These are phyloP conservation scores for Muschampia plurimacula DNA, from an alignment of 2,888 invertebrate species.

Conservation along the genomic window DNA sequence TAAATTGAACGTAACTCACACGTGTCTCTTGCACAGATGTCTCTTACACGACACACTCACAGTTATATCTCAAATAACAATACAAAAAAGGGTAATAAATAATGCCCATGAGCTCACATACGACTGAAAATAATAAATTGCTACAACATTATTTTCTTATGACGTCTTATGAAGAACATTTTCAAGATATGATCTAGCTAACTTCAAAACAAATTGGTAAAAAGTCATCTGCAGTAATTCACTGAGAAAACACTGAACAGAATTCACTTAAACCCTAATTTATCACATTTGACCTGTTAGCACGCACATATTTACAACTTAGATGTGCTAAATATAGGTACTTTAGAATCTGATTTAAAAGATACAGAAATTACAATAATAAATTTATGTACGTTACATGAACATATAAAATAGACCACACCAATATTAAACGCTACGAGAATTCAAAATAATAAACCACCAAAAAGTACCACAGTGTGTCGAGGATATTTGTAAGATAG, in stretches of 20 bases:
- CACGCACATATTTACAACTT: conserved; percentile 73
- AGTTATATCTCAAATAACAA: conserved; percentile 49
- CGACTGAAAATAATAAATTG: conserved; percentile 55
- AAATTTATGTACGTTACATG: conserved; percentile 68
- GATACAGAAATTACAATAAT: conserved; percentile 68
- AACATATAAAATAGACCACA: conserved; percentile 84
- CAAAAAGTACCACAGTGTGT: conserved; percentile 61
- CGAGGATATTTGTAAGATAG: background rate
- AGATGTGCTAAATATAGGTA: conserved; percentile 70
- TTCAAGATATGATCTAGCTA: conserved; percentile 26
- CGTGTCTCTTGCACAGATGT: conserved; percentile 47
- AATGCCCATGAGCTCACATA: conserved; percentile 75
- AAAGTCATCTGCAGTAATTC: conserved; percentile 41
- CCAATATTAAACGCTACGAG: conserved; percentile 80
- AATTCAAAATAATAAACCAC: conserved; percentile 79
- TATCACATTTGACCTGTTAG: conserved; percentile 84
- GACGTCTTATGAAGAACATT: conserved; percentile 36
- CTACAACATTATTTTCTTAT: conserved; percentile 40
- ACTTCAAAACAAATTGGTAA: conserved; percentile 31
- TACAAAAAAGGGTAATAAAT: conserved; percentile 62
- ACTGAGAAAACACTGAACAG: conserved; percentile 37
- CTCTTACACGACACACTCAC: conserved; percentile 41
- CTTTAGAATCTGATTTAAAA: conserved; percentile 75
- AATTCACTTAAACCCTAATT: conserved; percentile 74
- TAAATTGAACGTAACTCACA: conserved; percentile 54